phyloP scores from a whole-genome alignment of 2,113 vertebrate species.

The Phodopus roborovskii region DNA sequence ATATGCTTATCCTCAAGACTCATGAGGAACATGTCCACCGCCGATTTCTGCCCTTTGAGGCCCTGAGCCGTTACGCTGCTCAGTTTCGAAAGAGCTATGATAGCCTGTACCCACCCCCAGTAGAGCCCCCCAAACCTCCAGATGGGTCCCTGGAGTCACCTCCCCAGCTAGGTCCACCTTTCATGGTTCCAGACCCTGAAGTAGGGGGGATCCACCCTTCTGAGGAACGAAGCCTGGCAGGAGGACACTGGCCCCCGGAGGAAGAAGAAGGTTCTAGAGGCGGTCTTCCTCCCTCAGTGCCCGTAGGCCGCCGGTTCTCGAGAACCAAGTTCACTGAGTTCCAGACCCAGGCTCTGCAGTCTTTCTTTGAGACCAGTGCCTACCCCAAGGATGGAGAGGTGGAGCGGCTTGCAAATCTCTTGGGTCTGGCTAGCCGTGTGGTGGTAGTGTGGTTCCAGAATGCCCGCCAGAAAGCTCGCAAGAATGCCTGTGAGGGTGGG shows the following conservation, averaged over 20 bases:
- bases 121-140: conserved; percentile 65
- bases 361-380: conserved; percentile 85
- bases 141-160: conserved; percentile 69
- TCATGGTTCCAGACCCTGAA: conserved; percentile 76
- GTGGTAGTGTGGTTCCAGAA: conserved; percentile 88
- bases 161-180: conserved; percentile 73
- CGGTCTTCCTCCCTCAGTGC: conserved; percentile 11
- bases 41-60: conserved; percentile 85
- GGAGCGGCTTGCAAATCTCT: conserved; percentile 77
- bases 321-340: conserved; percentile 86
- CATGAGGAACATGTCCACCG: conserved; percentile 86
- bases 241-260: conserved; percentile 75
- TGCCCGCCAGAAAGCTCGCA: conserved; percentile 85
- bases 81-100: conserved; percentile 86
- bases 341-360: conserved; percentile 85
- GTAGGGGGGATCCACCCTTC: neutral
- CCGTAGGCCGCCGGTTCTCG: conserved; percentile 82
- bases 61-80: conserved; percentile 82
- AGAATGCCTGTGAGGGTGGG: conserved; percentile 74
- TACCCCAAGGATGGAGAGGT: conserved; percentile 86
- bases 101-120: conserved; percentile 79
- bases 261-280: conserved; percentile 74
- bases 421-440: conserved; percentile 84
- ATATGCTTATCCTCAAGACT: conserved; percentile 86
- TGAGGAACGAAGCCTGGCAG: conserved; percentile 64